Conservation (phyloP, 1,140 invertebrate species). For the Macrobrachium rosenbergii region DNA sequence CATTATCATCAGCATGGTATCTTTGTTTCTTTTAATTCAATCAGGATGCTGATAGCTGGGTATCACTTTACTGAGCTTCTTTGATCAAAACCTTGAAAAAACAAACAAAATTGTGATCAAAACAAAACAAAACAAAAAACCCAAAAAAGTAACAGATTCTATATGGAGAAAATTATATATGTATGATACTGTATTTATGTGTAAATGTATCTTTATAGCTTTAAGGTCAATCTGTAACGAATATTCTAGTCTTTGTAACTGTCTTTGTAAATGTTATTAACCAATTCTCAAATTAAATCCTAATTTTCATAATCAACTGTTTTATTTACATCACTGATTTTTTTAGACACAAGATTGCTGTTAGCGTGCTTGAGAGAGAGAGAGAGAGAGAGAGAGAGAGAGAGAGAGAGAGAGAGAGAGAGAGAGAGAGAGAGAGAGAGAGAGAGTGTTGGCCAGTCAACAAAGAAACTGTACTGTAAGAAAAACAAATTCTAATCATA, state of each 20-base stretch:
- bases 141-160: constrained; percentile 18
- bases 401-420: constrained; percentile 33
- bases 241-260: constrained; percentile 44
- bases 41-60: too few relatives aligned
- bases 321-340: background rate
- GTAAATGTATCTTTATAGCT: constrained; percentile 39
- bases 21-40: background rate
- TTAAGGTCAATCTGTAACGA: constrained; percentile 23
- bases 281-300: constrained; percentile 48
- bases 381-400: constrained; percentile 37
- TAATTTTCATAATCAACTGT: constrained; percentile 23
- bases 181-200: constrained; percentile 50
- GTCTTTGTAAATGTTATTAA: constrained; percentile 51
- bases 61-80: background rate
- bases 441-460: too few relatives aligned
- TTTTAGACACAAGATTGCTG: background rate
- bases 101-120: constrained; percentile 7
- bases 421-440: constrained; percentile 17
- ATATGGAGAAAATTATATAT: constrained; percentile 19
- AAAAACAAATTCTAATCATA: background rate
- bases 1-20: background rate
- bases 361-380: constrained; percentile 1
- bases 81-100: constrained; percentile 8
- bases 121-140: background rate
- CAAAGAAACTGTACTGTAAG: too few relatives aligned